Evolutionary conservation across 1,140 invertebrate species (phyloP).

Genomic region (Zaprionus inermis): DNA sequence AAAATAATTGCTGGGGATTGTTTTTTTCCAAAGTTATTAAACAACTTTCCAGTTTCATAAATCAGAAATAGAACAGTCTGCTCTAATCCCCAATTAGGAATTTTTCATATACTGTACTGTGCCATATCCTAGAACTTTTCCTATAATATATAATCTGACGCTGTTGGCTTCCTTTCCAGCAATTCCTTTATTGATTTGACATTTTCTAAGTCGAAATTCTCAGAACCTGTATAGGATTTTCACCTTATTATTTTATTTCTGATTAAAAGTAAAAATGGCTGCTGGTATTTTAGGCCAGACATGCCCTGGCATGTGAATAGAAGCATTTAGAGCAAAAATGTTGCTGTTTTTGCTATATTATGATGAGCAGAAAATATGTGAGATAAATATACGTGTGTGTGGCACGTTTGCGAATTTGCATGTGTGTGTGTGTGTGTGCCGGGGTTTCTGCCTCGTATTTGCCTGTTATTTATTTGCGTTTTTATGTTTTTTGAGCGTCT

Average conservation of each 20-base stretch:
- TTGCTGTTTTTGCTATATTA: conserved; percentile 2
- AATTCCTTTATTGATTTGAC: neutral
- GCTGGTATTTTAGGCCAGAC: neutral
- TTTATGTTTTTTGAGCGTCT: conserved; percentile 75
- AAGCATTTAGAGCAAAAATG: neutral
- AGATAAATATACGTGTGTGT: neutral
- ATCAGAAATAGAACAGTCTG: too few relatives aligned
- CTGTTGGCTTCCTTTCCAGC: neutral
- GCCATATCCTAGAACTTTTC: neutral
- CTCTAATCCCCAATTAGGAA: too few relatives aligned
- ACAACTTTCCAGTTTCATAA: too few relatives aligned
- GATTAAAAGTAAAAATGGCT: neutral
- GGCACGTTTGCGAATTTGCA: conserved; percentile 10
- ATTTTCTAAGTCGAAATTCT: neutral
- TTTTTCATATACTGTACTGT: too few relatives aligned
- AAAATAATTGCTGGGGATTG: too few relatives aligned
- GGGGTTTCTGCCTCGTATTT: conserved; percentile 60
- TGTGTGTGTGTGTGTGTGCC: conserved; percentile 21
- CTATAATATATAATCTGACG: neutral
- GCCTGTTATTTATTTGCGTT: conserved; percentile 72
- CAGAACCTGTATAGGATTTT: neutral
- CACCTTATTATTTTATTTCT: neutral
- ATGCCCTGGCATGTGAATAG: neutral
- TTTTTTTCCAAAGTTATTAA: too few relatives aligned
- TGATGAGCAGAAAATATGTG: neutral